Evolutionary conservation across 2,113 vertebrate genomes (phyloP).

Genomic region (Tonatia bakeri): DNA sequence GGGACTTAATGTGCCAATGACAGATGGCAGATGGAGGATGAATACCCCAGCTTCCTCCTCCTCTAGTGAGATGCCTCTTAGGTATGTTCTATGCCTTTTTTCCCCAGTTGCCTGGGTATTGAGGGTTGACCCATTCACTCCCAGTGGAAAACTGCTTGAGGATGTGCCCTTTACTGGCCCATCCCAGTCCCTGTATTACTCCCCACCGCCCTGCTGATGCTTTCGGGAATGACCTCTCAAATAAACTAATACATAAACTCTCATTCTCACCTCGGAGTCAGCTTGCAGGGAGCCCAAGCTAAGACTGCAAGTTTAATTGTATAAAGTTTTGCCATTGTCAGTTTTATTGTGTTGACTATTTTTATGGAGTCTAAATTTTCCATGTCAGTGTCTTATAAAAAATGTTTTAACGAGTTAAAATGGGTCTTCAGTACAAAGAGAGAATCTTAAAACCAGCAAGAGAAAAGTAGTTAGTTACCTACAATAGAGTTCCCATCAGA

Average conservation of each 20-base stretch:
- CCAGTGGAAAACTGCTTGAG: background rate
- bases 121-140: background rate
- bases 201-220: background rate
- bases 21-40: background rate
- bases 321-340: background rate
- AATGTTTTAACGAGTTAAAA: slow-evolving; percentile 15
- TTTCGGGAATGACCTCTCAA: background rate
- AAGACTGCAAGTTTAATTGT: background rate
- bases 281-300: background rate
- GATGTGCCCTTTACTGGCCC: background rate
- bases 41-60: background rate
- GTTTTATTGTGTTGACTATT: slow-evolving; percentile 1
- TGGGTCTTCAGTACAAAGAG: background rate
- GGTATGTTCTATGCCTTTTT: background rate
- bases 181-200: background rate
- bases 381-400: background rate
- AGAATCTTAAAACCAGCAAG: no score
- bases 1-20: background rate
- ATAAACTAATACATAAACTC: background rate
- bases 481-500: no score
- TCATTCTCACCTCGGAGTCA: background rate
- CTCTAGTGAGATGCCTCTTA: background rate
- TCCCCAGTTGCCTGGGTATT: background rate
- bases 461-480: no score
- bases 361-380: slow-evolving; percentile 34